These are phyloP conservation scores for Pomatostomus ruficeps DNA, from an alignment of 2,113 vertebrate genomes.

Conservation along the genomic window DNA sequence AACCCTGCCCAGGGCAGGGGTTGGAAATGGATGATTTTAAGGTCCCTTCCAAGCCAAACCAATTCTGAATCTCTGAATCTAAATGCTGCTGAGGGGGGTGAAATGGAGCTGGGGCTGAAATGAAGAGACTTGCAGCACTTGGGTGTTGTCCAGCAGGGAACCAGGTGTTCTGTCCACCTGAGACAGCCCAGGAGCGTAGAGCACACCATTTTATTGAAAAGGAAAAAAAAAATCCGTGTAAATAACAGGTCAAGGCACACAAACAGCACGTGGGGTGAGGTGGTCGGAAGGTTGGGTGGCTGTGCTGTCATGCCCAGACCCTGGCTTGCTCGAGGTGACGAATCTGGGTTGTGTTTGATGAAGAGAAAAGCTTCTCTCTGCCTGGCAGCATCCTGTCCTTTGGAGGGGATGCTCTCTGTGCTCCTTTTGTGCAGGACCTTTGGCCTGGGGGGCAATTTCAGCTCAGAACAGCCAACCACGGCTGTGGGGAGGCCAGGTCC, in stretches of 20 bases:
- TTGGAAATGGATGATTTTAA: neutral
- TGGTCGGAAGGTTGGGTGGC: neutral
- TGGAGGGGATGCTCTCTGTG: neutral
- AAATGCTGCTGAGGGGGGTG: neutral
- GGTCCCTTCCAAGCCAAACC: neutral
- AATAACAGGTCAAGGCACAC: slow-evolving; percentile 49
- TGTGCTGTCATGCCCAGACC: neutral
- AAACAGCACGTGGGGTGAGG: neutral
- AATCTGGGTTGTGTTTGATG: neutral
- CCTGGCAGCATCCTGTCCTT: neutral
- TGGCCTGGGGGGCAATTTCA: neutral
- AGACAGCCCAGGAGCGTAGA: slow-evolving; percentile 20
- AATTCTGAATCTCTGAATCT: neutral
- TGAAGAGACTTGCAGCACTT: neutral
- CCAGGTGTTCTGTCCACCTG: neutral
- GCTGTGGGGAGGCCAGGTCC: neutral
- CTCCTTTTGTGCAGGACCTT: slow-evolving; percentile 4
- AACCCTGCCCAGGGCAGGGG: neutral
- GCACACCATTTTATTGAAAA: slow-evolving; percentile 50
- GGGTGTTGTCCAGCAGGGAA: neutral
- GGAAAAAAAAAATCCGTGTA: neutral
- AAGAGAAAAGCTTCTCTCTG: neutral
- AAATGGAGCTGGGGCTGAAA: neutral
- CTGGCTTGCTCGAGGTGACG: slow-evolving; percentile 5
- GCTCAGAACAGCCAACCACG: neutral